Conservation (phyloP, 1,140 invertebrate species). For the Drosophila hydei region DNA sequence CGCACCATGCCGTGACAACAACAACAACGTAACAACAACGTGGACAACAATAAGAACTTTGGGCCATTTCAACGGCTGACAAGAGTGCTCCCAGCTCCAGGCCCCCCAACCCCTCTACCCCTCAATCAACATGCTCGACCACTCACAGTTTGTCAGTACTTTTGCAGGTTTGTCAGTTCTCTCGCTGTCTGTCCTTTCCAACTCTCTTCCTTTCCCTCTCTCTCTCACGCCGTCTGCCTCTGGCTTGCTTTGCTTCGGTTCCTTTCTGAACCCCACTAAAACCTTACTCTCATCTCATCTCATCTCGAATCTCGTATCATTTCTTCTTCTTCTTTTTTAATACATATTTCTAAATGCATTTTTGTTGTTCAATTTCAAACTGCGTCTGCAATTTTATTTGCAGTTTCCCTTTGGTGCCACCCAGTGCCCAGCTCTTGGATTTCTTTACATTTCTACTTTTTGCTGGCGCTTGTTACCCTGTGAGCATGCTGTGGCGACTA, state of each 20-base stretch:
- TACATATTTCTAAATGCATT: slow-evolving; percentile 80
- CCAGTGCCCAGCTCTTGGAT: slow-evolving; percentile 1
- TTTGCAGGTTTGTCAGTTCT: slow-evolving; percentile 55
- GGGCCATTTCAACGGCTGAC: slow-evolving; percentile 68
- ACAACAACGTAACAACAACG: slow-evolving; percentile 41
- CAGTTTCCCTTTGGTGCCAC: slow-evolving; percentile 33
- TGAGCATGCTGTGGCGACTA: background rate
- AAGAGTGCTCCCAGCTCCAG: slow-evolving; percentile 12
- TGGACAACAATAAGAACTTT: slow-evolving; percentile 51
- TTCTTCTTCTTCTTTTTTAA: slow-evolving; percentile 38
- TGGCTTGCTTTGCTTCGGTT: background rate
- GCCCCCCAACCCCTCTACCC: background rate
- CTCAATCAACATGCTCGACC: slow-evolving; percentile 30
- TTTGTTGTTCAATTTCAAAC: slow-evolving; percentile 81
- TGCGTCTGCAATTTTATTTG: slow-evolving; percentile 79
- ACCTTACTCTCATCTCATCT: slow-evolving; percentile 11
- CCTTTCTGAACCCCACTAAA: slow-evolving; percentile 9
- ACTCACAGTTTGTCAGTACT: slow-evolving; percentile 53
- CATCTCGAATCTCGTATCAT: slow-evolving; percentile 26
- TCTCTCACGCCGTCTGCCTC: background rate
- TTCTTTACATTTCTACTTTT: slow-evolving; percentile 19
- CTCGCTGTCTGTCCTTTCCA: slow-evolving; percentile 13
- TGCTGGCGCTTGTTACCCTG: background rate
- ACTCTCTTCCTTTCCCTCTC: background rate
- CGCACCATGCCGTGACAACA: slow-evolving; percentile 76